phyloP scores from a whole-genome alignment of 35 echinoderm and acorn worm genomes.

The Apostichopus parvimensis region DNA sequence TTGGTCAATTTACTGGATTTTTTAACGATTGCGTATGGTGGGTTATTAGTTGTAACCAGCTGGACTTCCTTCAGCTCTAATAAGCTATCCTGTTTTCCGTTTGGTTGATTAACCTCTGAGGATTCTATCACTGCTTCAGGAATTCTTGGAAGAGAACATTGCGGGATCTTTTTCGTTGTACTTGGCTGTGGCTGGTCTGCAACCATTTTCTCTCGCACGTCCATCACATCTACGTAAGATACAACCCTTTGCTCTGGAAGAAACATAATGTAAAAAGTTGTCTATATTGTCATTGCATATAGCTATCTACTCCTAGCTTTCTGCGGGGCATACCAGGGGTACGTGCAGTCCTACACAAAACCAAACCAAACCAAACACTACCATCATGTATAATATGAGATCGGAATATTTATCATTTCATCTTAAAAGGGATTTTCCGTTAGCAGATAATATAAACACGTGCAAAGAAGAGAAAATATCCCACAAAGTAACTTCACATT shows the following conservation, averaged over 20 bases:
- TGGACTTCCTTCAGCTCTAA: not conserved
- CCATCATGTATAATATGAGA: too few relatives aligned
- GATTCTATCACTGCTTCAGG: not conserved
- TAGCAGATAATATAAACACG: too few relatives aligned
- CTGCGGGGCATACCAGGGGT: too few relatives aligned
- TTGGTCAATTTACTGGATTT: not conserved
- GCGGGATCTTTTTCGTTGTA: not conserved
- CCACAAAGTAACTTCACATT: too few relatives aligned
- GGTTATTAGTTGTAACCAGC: not conserved
- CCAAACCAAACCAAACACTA: too few relatives aligned
- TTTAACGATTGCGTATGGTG: not conserved
- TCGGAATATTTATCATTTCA: too few relatives aligned
- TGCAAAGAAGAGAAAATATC: too few relatives aligned
- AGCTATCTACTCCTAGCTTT: too few relatives aligned
- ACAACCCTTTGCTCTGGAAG: not conserved
- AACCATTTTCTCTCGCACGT: constrained; percentile 3
- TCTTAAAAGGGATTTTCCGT: too few relatives aligned
- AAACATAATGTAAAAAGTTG: not conserved
- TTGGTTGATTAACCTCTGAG: not conserved
- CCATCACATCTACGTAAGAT: not conserved
- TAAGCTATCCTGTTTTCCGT: not conserved
- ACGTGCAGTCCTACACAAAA: too few relatives aligned
- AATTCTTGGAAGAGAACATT: constrained; percentile 1
- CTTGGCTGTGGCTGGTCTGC: not conserved
- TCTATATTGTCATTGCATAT: not conserved